phyloP scores from a whole-genome alignment of 2,113 vertebrate species.

The Cettia cetti region DNA sequence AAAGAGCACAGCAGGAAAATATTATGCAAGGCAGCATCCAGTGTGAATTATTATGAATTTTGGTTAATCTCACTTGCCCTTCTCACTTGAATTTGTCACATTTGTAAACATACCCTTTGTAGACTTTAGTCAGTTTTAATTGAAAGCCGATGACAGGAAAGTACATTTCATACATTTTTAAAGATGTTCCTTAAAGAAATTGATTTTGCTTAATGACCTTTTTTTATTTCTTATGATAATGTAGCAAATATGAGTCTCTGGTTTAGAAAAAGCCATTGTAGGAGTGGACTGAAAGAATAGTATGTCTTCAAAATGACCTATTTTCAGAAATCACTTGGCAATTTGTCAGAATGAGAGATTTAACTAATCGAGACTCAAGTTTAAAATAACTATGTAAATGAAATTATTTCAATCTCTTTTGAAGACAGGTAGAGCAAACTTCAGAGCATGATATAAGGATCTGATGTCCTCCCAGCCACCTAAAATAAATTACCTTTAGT shows the following conservation, averaged over 20 bases:
- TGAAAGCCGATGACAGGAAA: conserved; percentile 6
- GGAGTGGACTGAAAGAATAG: neutral
- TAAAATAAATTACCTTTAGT: conserved; percentile 6
- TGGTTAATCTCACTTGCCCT: neutral
- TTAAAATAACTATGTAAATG: conserved; percentile 27
- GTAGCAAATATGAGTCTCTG: neutral
- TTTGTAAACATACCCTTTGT: neutral
- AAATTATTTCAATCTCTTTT: conserved; percentile 31
- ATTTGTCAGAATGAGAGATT: conserved; percentile 20
- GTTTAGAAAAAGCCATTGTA: neutral
- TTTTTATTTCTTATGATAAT: neutral
- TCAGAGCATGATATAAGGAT: neutral
- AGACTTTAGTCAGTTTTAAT: conserved; percentile 21
- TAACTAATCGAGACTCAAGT: neutral
- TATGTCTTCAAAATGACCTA: neutral
- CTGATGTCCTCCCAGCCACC: neutral
- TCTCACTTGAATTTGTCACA: neutral
- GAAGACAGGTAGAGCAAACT: conserved; percentile 26
- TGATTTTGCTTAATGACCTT: conserved; percentile 15
- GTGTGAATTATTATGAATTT: neutral
- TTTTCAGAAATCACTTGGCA: neutral
- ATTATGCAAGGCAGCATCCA: neutral
- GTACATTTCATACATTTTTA: conserved; percentile 4
- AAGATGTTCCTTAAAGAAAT: neutral
- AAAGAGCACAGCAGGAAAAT: neutral